Evolutionary conservation across 1,140 invertebrate species (phyloP).

Genomic region (Euwallacea similis): DNA sequence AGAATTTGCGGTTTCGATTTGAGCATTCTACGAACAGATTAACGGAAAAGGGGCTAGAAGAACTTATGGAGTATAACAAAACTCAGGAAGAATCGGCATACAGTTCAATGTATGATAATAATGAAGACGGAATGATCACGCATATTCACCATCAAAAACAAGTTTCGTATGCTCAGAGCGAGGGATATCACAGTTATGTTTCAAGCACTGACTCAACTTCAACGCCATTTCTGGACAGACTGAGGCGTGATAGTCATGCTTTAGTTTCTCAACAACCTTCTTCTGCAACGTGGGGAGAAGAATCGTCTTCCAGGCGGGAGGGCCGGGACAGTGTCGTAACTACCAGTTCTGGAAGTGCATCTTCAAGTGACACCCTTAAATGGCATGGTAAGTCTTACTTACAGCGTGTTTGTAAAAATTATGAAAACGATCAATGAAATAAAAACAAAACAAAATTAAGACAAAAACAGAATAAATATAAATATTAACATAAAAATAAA

Average conservation of each 20-base stretch:
- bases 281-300: conserved; percentile 57
- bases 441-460: not conserved
- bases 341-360: conserved; percentile 68
- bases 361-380: conserved; percentile 79
- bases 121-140: conserved; percentile 49
- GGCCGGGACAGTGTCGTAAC: conserved; percentile 72
- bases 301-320: conserved; percentile 47
- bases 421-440: no score
- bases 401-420: no score
- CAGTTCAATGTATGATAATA: conserved; percentile 44
- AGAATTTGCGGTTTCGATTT: conserved; percentile 47
- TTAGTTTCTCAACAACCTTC: conserved; percentile 57
- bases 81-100: conserved; percentile 56
- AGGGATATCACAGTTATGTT: conserved; percentile 81
- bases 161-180: conserved; percentile 76
- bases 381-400: conserved; percentile 64
- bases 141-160: conserved; percentile 76
- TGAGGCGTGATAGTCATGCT: conserved; percentile 64
- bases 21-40: conserved; percentile 24
- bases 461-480: not conserved
- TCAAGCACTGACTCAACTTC: conserved; percentile 78
- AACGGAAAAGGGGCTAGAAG: conserved; percentile 49
- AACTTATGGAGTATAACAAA: conserved; percentile 54
- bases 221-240: conserved; percentile 75
- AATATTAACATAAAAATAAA: no score